Percentiles rank a stretch among this genome's conserved stretches.
phyloP scores from a whole-genome alignment of 2,888 invertebrate species.

The Eupithecia vulgata region DNA sequence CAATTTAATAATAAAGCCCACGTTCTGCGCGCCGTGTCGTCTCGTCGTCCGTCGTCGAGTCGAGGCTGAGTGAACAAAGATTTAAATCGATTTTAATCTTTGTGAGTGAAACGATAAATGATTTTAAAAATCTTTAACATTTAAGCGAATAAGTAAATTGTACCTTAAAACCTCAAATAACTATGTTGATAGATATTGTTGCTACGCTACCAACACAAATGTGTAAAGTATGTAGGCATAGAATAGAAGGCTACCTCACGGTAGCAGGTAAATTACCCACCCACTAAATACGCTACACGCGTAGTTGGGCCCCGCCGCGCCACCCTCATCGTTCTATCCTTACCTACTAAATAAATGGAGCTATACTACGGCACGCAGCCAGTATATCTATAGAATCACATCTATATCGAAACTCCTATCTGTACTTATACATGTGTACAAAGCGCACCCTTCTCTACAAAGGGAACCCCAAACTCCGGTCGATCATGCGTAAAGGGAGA shows the following conservation, averaged over 20 bases:
- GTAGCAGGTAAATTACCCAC: slow-evolving; percentile 2
- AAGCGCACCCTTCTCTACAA: slow-evolving; percentile 73
- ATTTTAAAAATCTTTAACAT: no score
- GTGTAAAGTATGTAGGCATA: background rate
- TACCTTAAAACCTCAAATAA: background rate
- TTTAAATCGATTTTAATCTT: no score
- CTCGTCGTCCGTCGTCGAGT: no score
- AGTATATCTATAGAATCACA: slow-evolving; percentile 38
- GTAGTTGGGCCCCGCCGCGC: background rate
- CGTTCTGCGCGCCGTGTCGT: no score
- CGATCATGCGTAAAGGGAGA: slow-evolving; percentile 84
- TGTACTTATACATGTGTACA: slow-evolving; percentile 49
- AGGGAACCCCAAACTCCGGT: slow-evolving; percentile 82
- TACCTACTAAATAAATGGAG: slow-evolving; percentile 20
- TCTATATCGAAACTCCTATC: slow-evolving; percentile 37
- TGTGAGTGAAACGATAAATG: no score
- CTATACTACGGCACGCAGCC: slow-evolving; percentile 11
- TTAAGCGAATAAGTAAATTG: background rate
- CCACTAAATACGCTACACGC: background rate
- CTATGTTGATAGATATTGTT: slow-evolving; percentile 22
- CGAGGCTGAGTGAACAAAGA: no score
- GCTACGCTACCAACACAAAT: slow-evolving; percentile 20
- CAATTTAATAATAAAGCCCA: no score
- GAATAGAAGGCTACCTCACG: background rate
- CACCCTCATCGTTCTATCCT: slow-evolving; percentile 25